Conservation (phyloP, 2,797 vertebrate genomes). For the Glyptemys insculpta region DNA sequence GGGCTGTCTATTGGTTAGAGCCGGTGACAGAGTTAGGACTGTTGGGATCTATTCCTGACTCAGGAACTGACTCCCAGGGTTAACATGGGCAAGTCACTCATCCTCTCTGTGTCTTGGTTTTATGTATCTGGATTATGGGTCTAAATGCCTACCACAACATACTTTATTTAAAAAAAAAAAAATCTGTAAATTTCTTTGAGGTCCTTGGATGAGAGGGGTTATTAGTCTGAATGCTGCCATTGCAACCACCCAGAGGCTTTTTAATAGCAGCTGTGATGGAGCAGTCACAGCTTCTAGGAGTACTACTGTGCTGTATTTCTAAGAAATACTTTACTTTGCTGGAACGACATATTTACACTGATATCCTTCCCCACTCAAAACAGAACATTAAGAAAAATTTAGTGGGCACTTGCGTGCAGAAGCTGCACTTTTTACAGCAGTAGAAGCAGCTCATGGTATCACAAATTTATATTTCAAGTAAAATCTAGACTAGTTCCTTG, state of each 20-base stretch:
- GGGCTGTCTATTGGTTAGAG: neutral
- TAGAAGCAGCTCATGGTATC: neutral
- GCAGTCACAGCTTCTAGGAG: neutral
- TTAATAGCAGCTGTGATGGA: neutral
- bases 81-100: neutral
- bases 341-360: neutral
- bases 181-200: neutral
- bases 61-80: neutral
- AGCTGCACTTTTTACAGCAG: neutral
- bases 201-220: neutral
- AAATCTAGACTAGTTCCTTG: neutral
- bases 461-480: neutral
- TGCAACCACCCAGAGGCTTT: neutral
- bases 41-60: neutral
- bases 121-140: neutral
- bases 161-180: neutral
- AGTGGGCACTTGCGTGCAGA: neutral
- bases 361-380: neutral
- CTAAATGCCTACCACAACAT: neutral
- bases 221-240: neutral
- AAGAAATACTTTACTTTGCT: neutral
- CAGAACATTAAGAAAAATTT: neutral
- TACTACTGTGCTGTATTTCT: neutral
- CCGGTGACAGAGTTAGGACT: neutral
- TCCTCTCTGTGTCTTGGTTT: accelerated